A percentile compares a stretch with the other conserved stretches of the same genome.
Conservation (phyloP, 64 coral and sea anemone genomes). For the Anthopleura sola region DNA sequence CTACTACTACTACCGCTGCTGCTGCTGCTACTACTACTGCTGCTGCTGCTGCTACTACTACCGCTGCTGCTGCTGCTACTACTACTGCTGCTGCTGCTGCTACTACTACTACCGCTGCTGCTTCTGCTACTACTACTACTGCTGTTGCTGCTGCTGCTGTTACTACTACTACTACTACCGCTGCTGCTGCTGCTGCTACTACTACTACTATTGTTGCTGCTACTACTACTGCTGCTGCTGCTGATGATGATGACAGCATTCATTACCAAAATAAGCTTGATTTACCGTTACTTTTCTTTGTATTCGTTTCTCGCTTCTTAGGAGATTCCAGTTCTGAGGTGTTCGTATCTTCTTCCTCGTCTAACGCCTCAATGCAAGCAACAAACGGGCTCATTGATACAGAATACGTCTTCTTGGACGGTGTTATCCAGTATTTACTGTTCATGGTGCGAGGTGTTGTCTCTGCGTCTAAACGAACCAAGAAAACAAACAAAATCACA, state of each 20-base stretch:
- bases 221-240: too few species aligned
- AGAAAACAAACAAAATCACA: too few species aligned
- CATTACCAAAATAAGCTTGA: background rate
- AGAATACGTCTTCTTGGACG: slow-evolving; percentile 42
- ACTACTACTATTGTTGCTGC: too few species aligned
- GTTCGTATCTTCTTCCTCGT: slow-evolving; percentile 15
- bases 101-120: background rate
- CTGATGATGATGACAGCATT: background rate
- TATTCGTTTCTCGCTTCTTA: background rate
- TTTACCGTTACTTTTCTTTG: background rate
- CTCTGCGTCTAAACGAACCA: background rate
- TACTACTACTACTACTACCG: too few species aligned
- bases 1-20: too few species aligned
- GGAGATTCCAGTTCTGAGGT: background rate
- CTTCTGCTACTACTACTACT: background rate
- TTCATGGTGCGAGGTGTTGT: background rate
- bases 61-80: background rate
- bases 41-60: background rate
- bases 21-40: background rate
- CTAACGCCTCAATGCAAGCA: slow-evolving; percentile 69
- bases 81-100: background rate
- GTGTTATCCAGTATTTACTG: slow-evolving; percentile 63
- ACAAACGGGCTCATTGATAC: slow-evolving; percentile 69
- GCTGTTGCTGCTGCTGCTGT: background rate
- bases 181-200: background rate